Base-by-base conservation (phyloP, 1,140 invertebrate genomes). In the Epicauta chinensis region DNA sequence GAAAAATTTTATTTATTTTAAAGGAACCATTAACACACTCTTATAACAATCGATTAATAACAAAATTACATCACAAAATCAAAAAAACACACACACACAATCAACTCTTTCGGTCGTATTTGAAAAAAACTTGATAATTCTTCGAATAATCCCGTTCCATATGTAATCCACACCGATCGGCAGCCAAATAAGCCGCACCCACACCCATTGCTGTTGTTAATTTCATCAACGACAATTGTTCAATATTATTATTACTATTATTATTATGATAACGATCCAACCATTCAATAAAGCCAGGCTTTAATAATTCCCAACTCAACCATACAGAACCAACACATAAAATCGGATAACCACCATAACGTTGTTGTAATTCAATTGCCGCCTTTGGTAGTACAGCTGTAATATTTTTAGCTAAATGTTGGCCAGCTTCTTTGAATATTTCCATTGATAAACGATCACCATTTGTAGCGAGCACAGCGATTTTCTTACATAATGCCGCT, bases 251-350 rank as follows among this genome's bases (percentile, higher is more conserved):
- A 14, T 66, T n/a, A n/a, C n/a, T n/a, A n/a, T n/a, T n/a, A n/a
- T n/a, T n/a, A n/a, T n/a, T n/a, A n/a, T n/a, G n/a, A n/a, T n/a
- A n/a, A n/a, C n/a, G 65, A 17, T 71, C 64, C 6, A 91, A 69
- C 46, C 81, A 73, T 1, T 72, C 57, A 1, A 78, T 62, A 57
- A 89, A 87, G 30, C 89, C 89, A 9, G 79, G 68, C 65, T 87
- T 76, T 41, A 98, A 65, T 1, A 87, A 75, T 1, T 81, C 65
- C 93, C 93, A 98, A 57, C 92, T 96, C 58, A 91, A 85, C 87
- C 93, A 98, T 0, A 98, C 93, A 0, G 93, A 97, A 1, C 96
- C 96, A 0, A 97, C 90, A 67, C 93, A 95, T 0, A 97, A 82
- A 0, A 98, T 78, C 29, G 86, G 84, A 1, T 96, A 64, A 5